Percentiles rank a stretch among this genome's conserved stretches.
Conservation (phyloP, 2,113 vertebrate genomes). For the Gymnogyps californianus region DNA sequence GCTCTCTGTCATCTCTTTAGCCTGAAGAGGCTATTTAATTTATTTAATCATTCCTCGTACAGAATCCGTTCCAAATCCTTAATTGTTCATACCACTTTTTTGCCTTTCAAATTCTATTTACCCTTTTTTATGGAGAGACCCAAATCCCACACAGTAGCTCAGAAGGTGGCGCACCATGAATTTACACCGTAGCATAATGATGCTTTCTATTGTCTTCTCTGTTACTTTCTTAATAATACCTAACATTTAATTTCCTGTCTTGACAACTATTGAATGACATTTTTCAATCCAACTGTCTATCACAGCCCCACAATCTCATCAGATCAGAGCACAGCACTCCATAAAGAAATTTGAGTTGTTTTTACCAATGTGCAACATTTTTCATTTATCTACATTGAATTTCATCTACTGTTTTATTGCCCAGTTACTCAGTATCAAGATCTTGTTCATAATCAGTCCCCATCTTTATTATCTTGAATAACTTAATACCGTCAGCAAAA, state of each 20-base stretch:
- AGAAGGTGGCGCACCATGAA: accelerated
- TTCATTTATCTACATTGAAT: not conserved
- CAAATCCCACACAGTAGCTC: not conserved
- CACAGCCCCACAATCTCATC: not conserved
- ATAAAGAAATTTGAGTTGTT: not conserved
- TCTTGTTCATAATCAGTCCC: not conserved
- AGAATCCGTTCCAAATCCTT: not conserved
- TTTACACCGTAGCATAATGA: not conserved
- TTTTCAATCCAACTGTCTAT: not conserved
- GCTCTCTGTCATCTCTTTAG: not conserved
- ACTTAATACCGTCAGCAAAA: not conserved
- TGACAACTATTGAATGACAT: not conserved
- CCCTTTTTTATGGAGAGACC: not conserved
- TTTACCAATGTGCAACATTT: not conserved
- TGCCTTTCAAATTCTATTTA: not conserved
- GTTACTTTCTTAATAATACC: not conserved
- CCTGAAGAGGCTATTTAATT: not conserved
- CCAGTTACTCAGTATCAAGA: not conserved
- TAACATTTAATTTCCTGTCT: not conserved
- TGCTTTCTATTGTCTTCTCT: not conserved
- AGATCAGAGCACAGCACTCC: not conserved
- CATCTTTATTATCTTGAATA: not conserved
- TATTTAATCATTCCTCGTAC: not conserved
- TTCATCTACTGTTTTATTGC: not conserved
- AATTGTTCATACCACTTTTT: not conserved